phyloP scores from a whole-genome alignment of 2,113 vertebrate species.

The Tylochromis polylepis region DNA sequence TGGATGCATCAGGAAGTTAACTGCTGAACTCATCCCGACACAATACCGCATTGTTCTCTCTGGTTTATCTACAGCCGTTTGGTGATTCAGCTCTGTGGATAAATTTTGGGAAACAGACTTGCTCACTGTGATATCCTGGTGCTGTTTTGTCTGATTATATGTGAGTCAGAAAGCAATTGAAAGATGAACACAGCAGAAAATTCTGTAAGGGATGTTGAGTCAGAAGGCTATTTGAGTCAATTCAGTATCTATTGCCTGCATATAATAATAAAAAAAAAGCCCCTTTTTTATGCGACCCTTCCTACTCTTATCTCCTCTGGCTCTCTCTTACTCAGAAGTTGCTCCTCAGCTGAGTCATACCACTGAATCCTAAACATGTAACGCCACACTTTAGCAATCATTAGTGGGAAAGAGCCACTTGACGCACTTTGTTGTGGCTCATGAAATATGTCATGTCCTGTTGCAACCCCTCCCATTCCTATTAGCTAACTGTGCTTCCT shows the following conservation, averaged over 20 bases:
- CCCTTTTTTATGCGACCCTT: background rate
- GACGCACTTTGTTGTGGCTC: background rate
- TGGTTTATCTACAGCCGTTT: background rate
- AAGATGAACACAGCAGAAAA: background rate
- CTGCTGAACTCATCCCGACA: background rate
- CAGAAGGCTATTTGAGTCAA: background rate
- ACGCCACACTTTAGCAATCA: background rate
- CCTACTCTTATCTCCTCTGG: background rate
- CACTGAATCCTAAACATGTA: background rate
- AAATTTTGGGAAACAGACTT: background rate
- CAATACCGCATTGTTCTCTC: background rate
- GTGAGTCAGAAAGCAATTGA: background rate
- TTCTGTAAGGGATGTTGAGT: background rate
- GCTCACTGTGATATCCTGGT: background rate
- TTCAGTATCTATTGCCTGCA: slow-evolving; percentile 35
- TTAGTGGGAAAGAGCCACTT: background rate
- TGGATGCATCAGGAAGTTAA: background rate
- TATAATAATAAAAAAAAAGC: slow-evolving; percentile 14
- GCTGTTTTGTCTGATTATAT: background rate
- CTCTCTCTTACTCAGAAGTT: background rate
- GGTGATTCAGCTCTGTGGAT: slow-evolving; percentile 22
- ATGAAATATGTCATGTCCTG: background rate
- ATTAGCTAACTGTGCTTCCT: background rate
- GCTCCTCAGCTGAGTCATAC: background rate
- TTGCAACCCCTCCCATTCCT: slow-evolving; percentile 25